Evolutionary conservation across 1,140 invertebrate genomes (phyloP), one percentile per base, ranked within the genome.

Genomic region (Conopomorpha cramerella): DNA sequence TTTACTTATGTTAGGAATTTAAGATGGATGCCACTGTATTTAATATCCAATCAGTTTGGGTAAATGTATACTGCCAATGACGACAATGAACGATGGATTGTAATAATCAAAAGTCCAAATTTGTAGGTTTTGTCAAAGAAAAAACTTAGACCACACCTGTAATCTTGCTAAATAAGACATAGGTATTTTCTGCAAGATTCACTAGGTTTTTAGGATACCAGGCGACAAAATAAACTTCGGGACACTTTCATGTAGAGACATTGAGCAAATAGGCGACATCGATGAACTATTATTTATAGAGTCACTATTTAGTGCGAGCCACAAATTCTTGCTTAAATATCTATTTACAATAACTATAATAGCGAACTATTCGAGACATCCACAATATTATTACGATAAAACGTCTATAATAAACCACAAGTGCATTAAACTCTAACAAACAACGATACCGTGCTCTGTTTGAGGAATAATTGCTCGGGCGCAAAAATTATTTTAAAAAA

Each of bases 361-460:
- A n/a, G n/a, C n/a, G n/a, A n/a, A n/a, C n/a, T n/a, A n/a, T n/a
- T n/a, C n/a, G n/a, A n/a, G n/a, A n/a, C n/a, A n/a, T n/a, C n/a
- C n/a, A n/a, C n/a, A n/a, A n/a, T n/a, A n/a, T n/a, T n/a, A n/a
- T n/a, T n/a, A n/a, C n/a, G n/a, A 23, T 23, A 23, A 4, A 23
- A 6, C 19, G 4, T 23, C 4, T 6, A 6, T 23, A 23, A 23
- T 23, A 23, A 23, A 66, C 42, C 49, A 49, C 46, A 36, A 58
- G 63, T 71, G 63, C 66, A 39, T 44, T 53, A 36, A 39, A 36
- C 56, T 50, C 54, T 62, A 64, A 60, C 46, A 56, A 62, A 44
- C 51, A 62, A 61, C 53, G 55, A 60, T 51, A 51, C 19, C 19
- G 19, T 23, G 19, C 19, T 23, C 19, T 23, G 4, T 23, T 6